Base-by-base conservation (phyloP, 2,797 vertebrate genomes). In the Chrysocyon brachyurus region DNA sequence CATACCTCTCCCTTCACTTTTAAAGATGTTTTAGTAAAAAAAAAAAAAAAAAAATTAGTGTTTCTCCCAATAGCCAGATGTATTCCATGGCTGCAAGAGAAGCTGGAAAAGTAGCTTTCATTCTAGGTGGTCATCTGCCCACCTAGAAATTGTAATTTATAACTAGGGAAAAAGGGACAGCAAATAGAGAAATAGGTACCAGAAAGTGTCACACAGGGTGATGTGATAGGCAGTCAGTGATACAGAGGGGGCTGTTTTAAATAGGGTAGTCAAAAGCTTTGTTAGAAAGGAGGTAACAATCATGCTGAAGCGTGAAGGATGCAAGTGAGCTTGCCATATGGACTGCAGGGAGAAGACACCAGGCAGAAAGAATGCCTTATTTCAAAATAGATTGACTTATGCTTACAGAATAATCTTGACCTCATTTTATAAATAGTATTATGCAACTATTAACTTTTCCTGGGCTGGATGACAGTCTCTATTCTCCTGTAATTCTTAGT, bases 401-500 rank as follows among this genome's bases (percentile, higher is more conserved):
- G n/a, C 28, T 61, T 64, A 78, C 24, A 77, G 72, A 94, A 64
- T 73, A 22, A 84, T 14, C 40, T 22, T 64, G 12, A 24, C 33
- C n/a, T 88, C 24, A 12, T 49, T 85, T 95, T 79, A 21, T 64
- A 88, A 46, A 24, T 52, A 87, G 36, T 22, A 84, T 28, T 68
- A 70, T 61, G 21, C 19, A 87, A 75, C 11, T 56, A 12, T 72
- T 64, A 54, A 6, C 2, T 87, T 73, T 91, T 61, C 49, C 72
- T 63, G 12, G 40, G 46, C 61, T 95, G 33, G 8, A 40, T 61
- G 36, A 83, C 22, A 70, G 81, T 77, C 36, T 22, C 3, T 59
- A 54, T 56, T 90, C 70, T 77, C 86, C 33, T 28, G 64, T 77
- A 97, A 95, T 56, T 70, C 66, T 78, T 49, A 84, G 59, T 59